Evolutionary conservation across 2,113 vertebrate genomes (phyloP), one percentile per base, ranked within the genome.

Genomic region (Tachycineta bicolor): DNA sequence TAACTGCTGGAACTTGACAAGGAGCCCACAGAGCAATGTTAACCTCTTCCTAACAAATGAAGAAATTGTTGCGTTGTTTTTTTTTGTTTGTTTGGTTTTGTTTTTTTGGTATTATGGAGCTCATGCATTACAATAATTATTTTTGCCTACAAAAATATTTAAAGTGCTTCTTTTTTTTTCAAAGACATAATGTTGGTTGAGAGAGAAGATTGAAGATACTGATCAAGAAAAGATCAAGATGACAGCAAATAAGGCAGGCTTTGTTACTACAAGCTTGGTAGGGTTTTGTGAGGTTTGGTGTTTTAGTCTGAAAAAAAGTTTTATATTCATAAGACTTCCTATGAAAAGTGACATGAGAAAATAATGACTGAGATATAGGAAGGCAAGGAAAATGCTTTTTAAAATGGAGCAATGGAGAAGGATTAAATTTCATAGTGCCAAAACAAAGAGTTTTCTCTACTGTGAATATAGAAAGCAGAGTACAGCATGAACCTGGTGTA

Each of bases 361-460:
- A 91, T 79, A 95, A 77, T 89, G 76, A 81, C 82, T 93, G 91
- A 95, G 80, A 86, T 56, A 11, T 62, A 62, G 59, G 70, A 96
- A 87, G 82, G 73, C 70, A 79, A 86, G 16, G 53, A 33, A 77
- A 87, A 75, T 81, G 8, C 70, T 83, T 90, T 95, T 67, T 70
- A 86, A 86, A 94, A 88, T 50, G 23, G 15, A 64, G 28, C 15
- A 47, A 2, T 47, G 49, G 47, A 62, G 34, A 67, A 69, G 31
- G 39, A 62, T 91, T 87, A n/a, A 77, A 86, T 90, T 71, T 71
- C 14, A 11, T 26, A 14, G 28, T 33, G 8, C 74, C 84, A 68
- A 14, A 59, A 62, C 26, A 59, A 46, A 46, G 39, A 26, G 17
- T 71, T 78, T 78, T 77, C 34, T 87, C 4, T 85, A 4, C 33